Conservation (phyloP, 2,113 vertebrate species). For the Murina feae region DNA sequence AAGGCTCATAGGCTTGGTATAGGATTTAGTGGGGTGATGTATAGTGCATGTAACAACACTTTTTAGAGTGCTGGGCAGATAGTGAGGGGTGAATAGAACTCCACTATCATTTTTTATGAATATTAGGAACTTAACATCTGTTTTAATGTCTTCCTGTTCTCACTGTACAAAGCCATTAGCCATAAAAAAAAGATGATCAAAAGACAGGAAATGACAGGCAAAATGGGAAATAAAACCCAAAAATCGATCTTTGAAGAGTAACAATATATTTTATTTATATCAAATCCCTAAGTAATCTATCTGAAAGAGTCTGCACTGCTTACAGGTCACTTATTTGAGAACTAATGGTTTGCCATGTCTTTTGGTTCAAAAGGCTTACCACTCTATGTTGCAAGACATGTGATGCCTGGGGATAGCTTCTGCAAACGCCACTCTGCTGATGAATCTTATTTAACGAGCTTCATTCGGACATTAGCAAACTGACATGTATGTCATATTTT, state of each 20-base stretch:
- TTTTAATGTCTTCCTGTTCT: constrained; percentile 22
- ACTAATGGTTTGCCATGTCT: not conserved
- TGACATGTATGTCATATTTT: not conserved
- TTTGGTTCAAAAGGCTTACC: constrained; percentile 22
- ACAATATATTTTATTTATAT: constrained; percentile 26
- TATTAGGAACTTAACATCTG: not conserved
- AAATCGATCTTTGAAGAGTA: constrained; percentile 51
- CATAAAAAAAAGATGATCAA: constrained; percentile 38
- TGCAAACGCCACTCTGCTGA: not conserved
- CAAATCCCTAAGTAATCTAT: not conserved
- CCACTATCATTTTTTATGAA: not conserved
- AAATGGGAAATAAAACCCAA: constrained; percentile 28
- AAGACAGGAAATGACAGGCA: constrained; percentile 46
- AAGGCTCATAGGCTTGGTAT: not conserved
- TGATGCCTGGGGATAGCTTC: not conserved
- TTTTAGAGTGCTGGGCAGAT: not conserved
- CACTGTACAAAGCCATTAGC: not conserved
- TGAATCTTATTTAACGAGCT: not conserved
- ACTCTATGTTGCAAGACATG: not conserved
- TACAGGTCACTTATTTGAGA: constrained; percentile 28
- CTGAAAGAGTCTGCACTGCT: not conserved
- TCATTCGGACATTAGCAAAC: not conserved
- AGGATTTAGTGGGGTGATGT: not conserved
- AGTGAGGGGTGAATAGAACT: not conserved
- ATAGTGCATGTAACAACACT: not conserved